A percentile compares a stretch with the other conserved stretches of the same genome.
Evolutionary conservation across 2,888 invertebrate species (phyloP).

Genomic region (Hirtodrosophila cameraria): DNA sequence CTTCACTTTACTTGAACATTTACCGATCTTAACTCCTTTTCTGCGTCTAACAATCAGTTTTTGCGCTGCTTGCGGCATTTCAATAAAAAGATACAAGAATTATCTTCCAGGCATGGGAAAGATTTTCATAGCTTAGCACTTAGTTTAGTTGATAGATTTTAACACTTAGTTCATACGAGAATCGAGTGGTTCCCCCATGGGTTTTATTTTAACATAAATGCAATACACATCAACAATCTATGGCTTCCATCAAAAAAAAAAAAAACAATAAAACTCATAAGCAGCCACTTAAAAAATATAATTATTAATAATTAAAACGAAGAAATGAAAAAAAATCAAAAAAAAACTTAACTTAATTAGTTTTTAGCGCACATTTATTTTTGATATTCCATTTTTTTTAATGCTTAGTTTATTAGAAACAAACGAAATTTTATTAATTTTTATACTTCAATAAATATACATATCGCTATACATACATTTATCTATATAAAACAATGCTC

Average conservation of each 20-base stretch:
- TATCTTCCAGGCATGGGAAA: slow-evolving; percentile 58
- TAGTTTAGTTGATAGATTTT: slow-evolving; percentile 52
- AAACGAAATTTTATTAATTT: slow-evolving; percentile 63
- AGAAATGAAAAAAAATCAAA: slow-evolving; percentile 4
- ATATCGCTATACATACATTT: slow-evolving; percentile 45
- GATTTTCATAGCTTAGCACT: slow-evolving; percentile 59
- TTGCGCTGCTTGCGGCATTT: slow-evolving; percentile 43
- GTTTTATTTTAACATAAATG: slow-evolving; percentile 39
- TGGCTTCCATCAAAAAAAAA: slow-evolving; percentile 59
- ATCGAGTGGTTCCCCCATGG: slow-evolving; percentile 69
- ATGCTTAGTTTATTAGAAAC: slow-evolving; percentile 37
- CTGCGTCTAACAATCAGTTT: slow-evolving; percentile 75
- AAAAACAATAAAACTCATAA: slow-evolving; percentile 42
- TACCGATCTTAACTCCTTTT: slow-evolving; percentile 31
- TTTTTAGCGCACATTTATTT: slow-evolving; percentile 51
- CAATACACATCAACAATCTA: slow-evolving; percentile 43
- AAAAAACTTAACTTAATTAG: slow-evolving; percentile 55
- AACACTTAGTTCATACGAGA: slow-evolving; percentile 52
- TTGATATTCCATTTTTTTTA: slow-evolving; percentile 64
- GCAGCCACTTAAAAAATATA: slow-evolving; percentile 58
- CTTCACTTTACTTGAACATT: neutral
- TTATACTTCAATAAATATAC: slow-evolving; percentile 73
- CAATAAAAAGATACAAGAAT: neutral
- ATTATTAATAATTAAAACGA: slow-evolving; percentile 28
- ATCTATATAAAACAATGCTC: slow-evolving; percentile 45